Base-by-base conservation (phyloP, 2,888 invertebrate genomes). In the Stenchaetothrips biformis region DNA sequence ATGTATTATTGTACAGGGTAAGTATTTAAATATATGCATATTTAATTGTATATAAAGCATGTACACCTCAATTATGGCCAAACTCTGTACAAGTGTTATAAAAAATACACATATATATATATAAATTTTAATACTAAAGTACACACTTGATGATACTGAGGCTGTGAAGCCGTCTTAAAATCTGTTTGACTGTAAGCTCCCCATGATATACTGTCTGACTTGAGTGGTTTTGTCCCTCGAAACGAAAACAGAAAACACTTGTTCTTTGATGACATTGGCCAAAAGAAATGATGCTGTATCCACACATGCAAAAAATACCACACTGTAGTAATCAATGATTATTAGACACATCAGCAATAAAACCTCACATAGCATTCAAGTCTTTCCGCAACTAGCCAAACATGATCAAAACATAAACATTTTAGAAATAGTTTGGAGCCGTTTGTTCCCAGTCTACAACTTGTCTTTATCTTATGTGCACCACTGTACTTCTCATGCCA, bases 1-100 rank as follows among this genome's bases (percentile, higher is more conserved):
- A 74, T 25, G n/a, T 25, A 74, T 11, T 8, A 25, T 25, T 21
- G 11, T 11, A 74, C 59, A 74, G 21, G 67, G 25, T 74, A 74
- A 74, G 67, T 74, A 74, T 74, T 74, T 74, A 74, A 74, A 74
- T 74, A 74, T 74, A 2, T 74, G 25, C 25, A 74, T 74, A 11
- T 25, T 25, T 74, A 74, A 25, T 21, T 74, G 8, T 74, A 25
- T 25, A 74, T 74, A 74, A 25, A 74, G 67, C 67, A 74, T 74
- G 67, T 74, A 74, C 67, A 74, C 67, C 67, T 74, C 25, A 74
- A 21, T 21, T 74, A 74, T 74, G 67, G 67, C 67, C 21, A 74
- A 74, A 74, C 8, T 74, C 67, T 74, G 25, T 74, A 74, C 67
- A 74, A 74, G 67, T 21, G 67, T 74, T 74, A 74, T 74, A 74